Evolutionary conservation across 2,797 vertebrate genomes (phyloP), one percentile per base, ranked within the genome.

Genomic region (Mormyrus proboscirostris): DNA sequence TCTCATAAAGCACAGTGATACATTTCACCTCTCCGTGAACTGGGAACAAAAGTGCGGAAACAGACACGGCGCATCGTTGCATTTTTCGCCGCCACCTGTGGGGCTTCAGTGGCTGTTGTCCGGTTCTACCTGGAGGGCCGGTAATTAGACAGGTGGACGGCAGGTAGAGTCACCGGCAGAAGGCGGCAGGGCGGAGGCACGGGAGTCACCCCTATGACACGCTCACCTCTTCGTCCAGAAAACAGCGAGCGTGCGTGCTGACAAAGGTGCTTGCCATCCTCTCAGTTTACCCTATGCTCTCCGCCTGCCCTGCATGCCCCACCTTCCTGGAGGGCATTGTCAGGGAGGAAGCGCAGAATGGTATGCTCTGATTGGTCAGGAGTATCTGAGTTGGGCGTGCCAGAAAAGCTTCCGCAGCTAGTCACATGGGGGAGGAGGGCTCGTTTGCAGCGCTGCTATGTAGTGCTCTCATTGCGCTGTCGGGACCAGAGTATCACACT

Each of bases 1-100:
- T 87, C 85, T 33, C 33, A 55, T 87, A 55, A 87, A 87, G 3
- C 29, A 7, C 8, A 1, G 12, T n/a, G 85, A 33, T 86, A 5
- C 84, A 38, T 86, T 84, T 86, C 51, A 86, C 49, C 84, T 53
- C 84, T 55, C 22, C 12, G 29, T 87, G 85, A 87, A 87, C 85
- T 59, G 50, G 22, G 29, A 87, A 59, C 25, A 59, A 87, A 59
- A 59, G 29, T 55, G 19, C 1, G 41, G 6, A 55, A 19, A 87
- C 50, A 44, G 12, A 38, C 25, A 14, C 4, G 10, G 6, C 1
- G 33, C 25, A 87, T 38, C 33, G 14, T n/a, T 7, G 33, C 53
- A 59, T 87, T 55, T 51, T 38, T 41, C 14, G 25, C 83, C 25
- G 6, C 22, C 50, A 86, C 50, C 83, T 51, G 44, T 85, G 47